phyloP scores from a whole-genome alignment of 1,140 invertebrate genomes.

The Cecropterus lyciades region DNA sequence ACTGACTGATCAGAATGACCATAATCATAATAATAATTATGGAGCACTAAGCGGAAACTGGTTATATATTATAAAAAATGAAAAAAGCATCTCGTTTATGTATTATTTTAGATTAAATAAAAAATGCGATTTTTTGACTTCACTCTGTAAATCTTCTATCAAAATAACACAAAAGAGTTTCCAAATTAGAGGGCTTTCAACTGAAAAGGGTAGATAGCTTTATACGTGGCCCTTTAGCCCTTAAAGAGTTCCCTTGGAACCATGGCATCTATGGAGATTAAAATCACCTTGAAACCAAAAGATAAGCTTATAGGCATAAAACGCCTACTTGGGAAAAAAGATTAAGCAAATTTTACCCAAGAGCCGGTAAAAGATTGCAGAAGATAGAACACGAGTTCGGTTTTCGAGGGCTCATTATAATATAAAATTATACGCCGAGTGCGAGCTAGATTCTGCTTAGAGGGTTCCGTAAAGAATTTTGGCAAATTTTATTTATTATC shows the following conservation, averaged over 20 bases:
- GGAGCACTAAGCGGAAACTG: no score
- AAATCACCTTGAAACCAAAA: conserved; percentile 20
- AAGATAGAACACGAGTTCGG: conserved; percentile 26
- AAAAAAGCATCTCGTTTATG: no score
- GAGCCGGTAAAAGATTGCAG: conserved; percentile 15
- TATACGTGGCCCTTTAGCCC: conserved; percentile 13
- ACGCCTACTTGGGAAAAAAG: conserved; percentile 27
- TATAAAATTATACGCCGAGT: conserved; percentile 21
- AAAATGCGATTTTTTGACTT: background rate
- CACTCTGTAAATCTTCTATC: no score
- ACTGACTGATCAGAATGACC: no score
- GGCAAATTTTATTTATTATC: no score
- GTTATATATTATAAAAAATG: no score
- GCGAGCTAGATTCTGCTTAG: background rate
- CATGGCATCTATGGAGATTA: conserved; percentile 30
- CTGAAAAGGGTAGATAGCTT: conserved; percentile 17
- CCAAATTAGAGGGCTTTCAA: background rate
- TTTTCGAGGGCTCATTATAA: conserved; percentile 25
- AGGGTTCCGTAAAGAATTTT: conserved; percentile 9
- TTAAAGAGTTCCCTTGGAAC: conserved; percentile 16
- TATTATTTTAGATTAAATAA: no score
- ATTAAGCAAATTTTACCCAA: conserved; percentile 27
- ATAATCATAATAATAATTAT: no score
- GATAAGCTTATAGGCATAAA: conserved; percentile 25
- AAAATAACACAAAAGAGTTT: background rate